Evolutionary conservation across 2,113 vertebrate genomes (phyloP), one percentile per base, ranked within the genome.

Genomic region (Genyomyrus donnyi): DNA sequence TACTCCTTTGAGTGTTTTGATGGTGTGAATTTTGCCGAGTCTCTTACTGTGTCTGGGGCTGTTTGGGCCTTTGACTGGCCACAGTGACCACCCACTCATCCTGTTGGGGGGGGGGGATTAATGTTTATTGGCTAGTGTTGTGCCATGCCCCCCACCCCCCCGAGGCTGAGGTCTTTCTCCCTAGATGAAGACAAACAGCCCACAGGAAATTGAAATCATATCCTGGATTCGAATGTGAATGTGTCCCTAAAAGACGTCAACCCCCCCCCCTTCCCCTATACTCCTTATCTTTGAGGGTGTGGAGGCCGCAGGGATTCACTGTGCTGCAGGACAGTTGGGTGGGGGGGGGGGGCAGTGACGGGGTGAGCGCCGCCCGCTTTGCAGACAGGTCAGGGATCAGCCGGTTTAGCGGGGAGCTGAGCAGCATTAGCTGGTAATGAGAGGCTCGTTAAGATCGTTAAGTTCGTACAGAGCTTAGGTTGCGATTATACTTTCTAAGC

Each of bases 171-270:
- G 42, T 9, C 87, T 24, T n/a, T 24, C 27, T 84, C 53, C 52
- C 89, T 86, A 39, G 52, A 83, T 85, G 50, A 80, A 77, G 24
- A 83, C 31, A 13, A 56, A 27, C 49, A 1, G 21, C 83, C 17
- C 56, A 87, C 84, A 87, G 89, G 85, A 90, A 90, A 70, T 86
- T 58, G 45, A 86, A 89, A 89, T 89, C 89, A 89, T 84, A 85
- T 89, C 89, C 89, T 58, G 89, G 80, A 84, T 89, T 85, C 48
- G 42, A 89, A 35, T 21, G n/a, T 45, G 39, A 62, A 45, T 10
- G 50, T 89, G 70, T 56, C 48, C 88, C n/a, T 1, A 88, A 88
- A n/a, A 58, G 56, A 13, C 3, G 2, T 8, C 17, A 0, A 19
- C 70, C 39, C 45, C 4, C 11, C 19, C 46, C 88, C 70, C 42